These are phyloP conservation scores for Acholoe squamosa DNA, from an alignment of 2,888 invertebrate genomes.

Conservation along the genomic window DNA sequence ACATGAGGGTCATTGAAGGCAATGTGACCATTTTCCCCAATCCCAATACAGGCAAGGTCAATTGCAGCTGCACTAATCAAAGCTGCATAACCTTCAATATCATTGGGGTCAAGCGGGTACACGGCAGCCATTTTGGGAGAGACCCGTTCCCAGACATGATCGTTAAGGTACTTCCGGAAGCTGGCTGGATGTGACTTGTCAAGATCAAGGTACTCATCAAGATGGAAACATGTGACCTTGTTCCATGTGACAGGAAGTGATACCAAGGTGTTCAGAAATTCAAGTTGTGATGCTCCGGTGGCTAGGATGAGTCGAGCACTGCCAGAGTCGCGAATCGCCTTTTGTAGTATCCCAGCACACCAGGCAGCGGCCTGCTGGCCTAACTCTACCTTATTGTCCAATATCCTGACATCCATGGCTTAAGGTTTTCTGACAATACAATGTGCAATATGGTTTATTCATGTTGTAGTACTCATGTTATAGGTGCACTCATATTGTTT, in stretches of 20 bases:
- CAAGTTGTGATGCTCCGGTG: conserved; percentile 25
- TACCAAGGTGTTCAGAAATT: background rate
- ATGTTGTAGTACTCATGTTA: too few species aligned
- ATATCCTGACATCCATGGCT: background rate
- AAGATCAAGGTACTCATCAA: conserved; percentile 17
- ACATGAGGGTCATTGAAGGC: conserved; percentile 47
- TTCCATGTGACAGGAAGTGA: background rate
- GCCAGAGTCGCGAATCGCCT: background rate
- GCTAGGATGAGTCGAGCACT: conserved; percentile 5
- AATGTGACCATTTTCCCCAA: conserved; percentile 41
- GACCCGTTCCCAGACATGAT: background rate
- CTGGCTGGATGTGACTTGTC: conserved; percentile 29
- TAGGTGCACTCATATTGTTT: too few species aligned
- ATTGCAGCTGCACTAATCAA: background rate
- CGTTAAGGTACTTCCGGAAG: conserved; percentile 8
- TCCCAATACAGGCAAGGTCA: conserved; percentile 16
- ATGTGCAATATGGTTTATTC: too few species aligned
- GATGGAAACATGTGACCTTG: conserved; percentile 38
- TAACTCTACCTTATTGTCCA: background rate
- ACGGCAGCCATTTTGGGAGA: conserved; percentile 8
- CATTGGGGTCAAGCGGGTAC: background rate
- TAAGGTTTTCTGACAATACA: too few species aligned
- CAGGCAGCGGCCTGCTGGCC: conserved; percentile 14
- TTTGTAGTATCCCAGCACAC: conserved; percentile 18
- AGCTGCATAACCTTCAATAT: background rate